Conservation (phyloP, 2,888 invertebrate species). For the Erebia epiphron region DNA sequence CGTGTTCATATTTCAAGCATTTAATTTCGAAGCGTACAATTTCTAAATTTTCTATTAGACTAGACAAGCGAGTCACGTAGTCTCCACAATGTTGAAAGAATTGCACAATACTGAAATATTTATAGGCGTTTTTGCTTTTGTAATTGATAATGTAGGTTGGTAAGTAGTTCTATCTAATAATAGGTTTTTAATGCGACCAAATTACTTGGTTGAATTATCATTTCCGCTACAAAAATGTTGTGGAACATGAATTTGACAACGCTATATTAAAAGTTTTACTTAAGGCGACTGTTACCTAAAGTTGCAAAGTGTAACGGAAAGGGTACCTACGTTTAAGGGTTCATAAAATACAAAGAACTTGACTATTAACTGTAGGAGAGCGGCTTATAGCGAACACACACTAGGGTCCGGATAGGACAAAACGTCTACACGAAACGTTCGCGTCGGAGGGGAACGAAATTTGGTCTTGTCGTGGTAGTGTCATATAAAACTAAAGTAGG, state of each 20-base stretch:
- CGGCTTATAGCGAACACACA: too few species aligned
- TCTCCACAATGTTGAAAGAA: slow-evolving; percentile 38
- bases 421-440: too few species aligned
- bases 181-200: not conserved
- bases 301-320: too few species aligned
- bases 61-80: slow-evolving; percentile 38
- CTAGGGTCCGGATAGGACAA: too few species aligned
- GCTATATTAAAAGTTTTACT: too few species aligned
- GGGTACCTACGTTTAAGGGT: too few species aligned
- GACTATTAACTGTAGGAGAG: too few species aligned
- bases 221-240: not conserved
- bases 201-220: not conserved
- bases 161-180: not conserved
- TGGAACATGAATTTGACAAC: not conserved
- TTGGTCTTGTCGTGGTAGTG: too few species aligned
- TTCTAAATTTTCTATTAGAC: slow-evolving; percentile 44
- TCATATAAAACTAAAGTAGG: too few species aligned
- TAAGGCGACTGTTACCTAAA: too few species aligned
- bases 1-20: not conserved
- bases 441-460: too few species aligned
- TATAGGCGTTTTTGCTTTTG: slow-evolving; percentile 33
- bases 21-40: slow-evolving; percentile 38
- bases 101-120: slow-evolving; percentile 31
- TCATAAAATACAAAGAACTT: too few species aligned
- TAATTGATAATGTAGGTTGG: not conserved